Evolutionary conservation across 2,888 invertebrate species (phyloP).

Genomic region (Carcina quercana): DNA sequence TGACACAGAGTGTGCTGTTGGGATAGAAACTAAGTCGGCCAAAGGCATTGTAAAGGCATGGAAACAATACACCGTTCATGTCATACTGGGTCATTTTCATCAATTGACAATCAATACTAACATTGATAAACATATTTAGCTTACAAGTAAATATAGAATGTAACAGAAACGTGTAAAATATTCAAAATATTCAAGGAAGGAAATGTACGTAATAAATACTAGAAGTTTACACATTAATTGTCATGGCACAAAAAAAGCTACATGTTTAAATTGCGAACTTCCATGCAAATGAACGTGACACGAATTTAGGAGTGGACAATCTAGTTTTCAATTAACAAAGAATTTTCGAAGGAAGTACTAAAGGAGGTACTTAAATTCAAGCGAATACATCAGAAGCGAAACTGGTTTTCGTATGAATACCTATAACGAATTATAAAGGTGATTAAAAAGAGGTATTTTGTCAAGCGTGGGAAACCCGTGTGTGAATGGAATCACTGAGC

Average conservation of each 20-base stretch:
- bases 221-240: not conserved
- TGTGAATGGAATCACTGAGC: conserved; percentile 19
- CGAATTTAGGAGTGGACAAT: conserved; percentile 2
- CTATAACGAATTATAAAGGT: not conserved
- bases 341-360: not conserved
- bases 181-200: too few species aligned
- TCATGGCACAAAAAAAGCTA: not conserved
- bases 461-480: conserved; percentile 7
- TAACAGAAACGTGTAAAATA: too few species aligned
- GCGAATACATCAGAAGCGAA: not conserved
- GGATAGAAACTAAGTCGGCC: too few species aligned
- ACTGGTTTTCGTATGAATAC: not conserved
- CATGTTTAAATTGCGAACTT: too few species aligned
- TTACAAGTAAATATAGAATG: too few species aligned
- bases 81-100: too few species aligned
- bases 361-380: conserved; percentile 2
- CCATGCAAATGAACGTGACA: too few species aligned
- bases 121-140: too few species aligned
- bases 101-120: too few species aligned
- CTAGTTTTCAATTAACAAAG: not conserved
- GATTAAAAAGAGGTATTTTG: conserved; percentile 1
- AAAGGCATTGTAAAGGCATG: too few species aligned
- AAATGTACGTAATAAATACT: not conserved
- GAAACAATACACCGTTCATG: too few species aligned
- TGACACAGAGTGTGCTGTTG: too few species aligned